Conservation (phyloP, 2,113 vertebrate species). For the Sigmodon hispidus region DNA sequence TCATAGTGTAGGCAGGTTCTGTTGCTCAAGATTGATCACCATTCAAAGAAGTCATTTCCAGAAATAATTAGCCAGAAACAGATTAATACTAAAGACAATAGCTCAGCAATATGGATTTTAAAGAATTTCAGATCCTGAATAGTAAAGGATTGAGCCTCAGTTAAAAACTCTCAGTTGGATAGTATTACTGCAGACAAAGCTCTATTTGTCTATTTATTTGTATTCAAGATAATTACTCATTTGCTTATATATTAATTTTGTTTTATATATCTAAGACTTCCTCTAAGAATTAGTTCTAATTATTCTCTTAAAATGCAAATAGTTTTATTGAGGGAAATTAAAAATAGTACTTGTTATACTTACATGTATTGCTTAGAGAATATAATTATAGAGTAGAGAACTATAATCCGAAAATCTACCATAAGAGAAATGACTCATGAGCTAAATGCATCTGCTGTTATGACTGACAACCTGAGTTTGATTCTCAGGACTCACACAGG, state of each 20-base stretch:
- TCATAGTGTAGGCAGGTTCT: background rate
- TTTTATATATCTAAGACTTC: background rate
- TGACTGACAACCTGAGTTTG: background rate
- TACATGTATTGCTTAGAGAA: background rate
- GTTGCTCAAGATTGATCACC: background rate
- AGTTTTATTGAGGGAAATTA: background rate
- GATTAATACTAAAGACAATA: background rate
- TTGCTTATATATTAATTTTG: background rate
- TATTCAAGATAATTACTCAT: background rate
- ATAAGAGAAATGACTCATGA: background rate
- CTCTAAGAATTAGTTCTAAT: background rate
- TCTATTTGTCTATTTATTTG: background rate
- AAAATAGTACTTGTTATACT: background rate
- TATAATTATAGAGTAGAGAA: background rate
- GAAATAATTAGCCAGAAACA: background rate
- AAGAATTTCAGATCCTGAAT: background rate
- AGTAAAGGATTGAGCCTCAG: background rate
- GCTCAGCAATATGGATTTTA: background rate
- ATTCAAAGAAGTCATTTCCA: background rate
- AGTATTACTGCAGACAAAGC: background rate
- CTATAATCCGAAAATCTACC: background rate
- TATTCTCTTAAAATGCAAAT: background rate
- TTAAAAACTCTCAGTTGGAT: background rate
- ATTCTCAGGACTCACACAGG: background rate
- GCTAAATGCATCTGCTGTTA: background rate